Base-by-base conservation (phyloP, 2,113 vertebrate species). In the Meleagris gallopavo region DNA sequence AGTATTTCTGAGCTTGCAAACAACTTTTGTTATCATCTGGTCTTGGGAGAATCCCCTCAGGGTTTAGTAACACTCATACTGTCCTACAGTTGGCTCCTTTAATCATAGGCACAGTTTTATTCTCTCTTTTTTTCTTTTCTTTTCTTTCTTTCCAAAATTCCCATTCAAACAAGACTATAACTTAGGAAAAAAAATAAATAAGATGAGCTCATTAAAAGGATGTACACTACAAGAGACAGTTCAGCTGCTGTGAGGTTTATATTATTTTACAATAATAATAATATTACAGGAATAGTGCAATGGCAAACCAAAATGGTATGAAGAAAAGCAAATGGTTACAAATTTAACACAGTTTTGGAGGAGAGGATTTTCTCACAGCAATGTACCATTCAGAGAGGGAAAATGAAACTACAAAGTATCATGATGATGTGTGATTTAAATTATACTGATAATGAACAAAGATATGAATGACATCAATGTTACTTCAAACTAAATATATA, bases 371-470 rank as follows among this genome's bases (percentile, higher is more conserved):
- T 83, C 4, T 86, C 48, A 30, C 11, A 61, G 45, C 17, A 34
- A 69, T 21, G 13, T n/a, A 74, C 34, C 30, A 10, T 57, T 83
- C 40, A 65, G 65, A 93, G 54, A 78, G 70, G n/a, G 38, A 65
- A 10, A 48, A 10, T 10, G 7, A 62, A 75, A 32, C 48, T 69
- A 54, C 10, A n/a, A 88, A 55, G 21, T 90, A 41, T 76, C 81
- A 71, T 34, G 12, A 60, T 73, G 93, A 89, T n/a, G 3, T 85
- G 81, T 82, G 74, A 25, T 70, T 85, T 90, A 79, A 94, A 89
- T 89, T 79, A 79, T 50, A 60, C 22, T 20, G 73, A 48, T 64
- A 83, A 64, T 81, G 72, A 86, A 93, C 34, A 94, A 67, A 88
- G 81, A 71, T 71, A 85, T 48, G 74, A 82, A 81, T 4, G 4